Conservation (phyloP, 2,797 vertebrate species). For the Melanotaenia parkinsoni region DNA sequence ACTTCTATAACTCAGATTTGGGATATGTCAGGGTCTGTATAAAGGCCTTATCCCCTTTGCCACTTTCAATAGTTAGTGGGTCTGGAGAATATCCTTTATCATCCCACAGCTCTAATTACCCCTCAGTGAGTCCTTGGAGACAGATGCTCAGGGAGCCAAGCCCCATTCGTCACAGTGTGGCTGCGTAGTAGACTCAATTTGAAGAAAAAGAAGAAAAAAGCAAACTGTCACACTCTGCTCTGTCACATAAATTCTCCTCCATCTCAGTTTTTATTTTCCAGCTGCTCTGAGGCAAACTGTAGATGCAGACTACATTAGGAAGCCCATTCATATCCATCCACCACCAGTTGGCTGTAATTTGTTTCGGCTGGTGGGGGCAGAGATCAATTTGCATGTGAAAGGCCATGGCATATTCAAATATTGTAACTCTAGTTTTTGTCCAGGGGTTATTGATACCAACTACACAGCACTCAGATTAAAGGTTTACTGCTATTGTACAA, state of each 20-base stretch:
- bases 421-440: constrained; percentile 73
- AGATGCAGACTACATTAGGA: constrained; percentile 80
- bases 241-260: constrained; percentile 80
- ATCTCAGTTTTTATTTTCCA: constrained; percentile 73
- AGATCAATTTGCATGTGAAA: constrained; percentile 82
- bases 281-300: constrained; percentile 79
- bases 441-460: constrained; percentile 70
- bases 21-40: constrained; percentile 67
- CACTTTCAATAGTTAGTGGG: constrained; percentile 61
- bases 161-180: constrained; percentile 80
- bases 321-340: constrained; percentile 79
- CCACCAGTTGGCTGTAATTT: constrained; percentile 83
- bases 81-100: constrained; percentile 66
- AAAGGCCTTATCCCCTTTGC: constrained; percentile 59
- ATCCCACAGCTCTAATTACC: constrained; percentile 74
- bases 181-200: constrained; percentile 73
- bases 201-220: constrained; percentile 50
- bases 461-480: constrained; percentile 66
- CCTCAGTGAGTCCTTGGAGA: constrained; percentile 75
- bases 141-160: constrained; percentile 80
- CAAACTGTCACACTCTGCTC: constrained; percentile 78
- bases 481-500: constrained; percentile 48
- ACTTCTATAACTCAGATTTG: constrained; percentile 43
- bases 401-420: constrained; percentile 70
- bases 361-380: constrained; percentile 78